phyloP scores from a whole-genome alignment of 1,140 invertebrate species.

The Tenebrio molitor region DNA sequence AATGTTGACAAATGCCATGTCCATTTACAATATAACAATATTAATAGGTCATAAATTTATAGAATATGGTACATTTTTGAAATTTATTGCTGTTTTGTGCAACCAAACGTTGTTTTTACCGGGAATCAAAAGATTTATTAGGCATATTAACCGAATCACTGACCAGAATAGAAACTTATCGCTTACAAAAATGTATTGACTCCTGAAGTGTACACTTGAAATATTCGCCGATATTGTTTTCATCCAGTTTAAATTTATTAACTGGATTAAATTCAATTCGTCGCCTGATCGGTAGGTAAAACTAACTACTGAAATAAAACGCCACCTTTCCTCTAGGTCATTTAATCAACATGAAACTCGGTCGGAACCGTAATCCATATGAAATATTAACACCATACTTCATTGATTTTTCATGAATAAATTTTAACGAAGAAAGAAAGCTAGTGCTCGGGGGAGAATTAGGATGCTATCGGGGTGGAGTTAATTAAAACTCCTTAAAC shows the following conservation, averaged over 20 bases:
- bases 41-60: constrained; percentile 48
- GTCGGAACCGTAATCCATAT: constrained; percentile 23
- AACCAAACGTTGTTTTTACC: constrained; percentile 47
- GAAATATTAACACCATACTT: constrained; percentile 36
- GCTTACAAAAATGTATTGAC: constrained; percentile 46
- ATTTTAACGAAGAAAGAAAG: constrained; percentile 21
- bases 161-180: constrained; percentile 46
- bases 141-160: constrained; percentile 46
- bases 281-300: constrained; percentile 7
- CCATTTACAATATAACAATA: constrained; percentile 47
- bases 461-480: constrained; percentile 13
- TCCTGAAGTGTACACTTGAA: constrained; percentile 31
- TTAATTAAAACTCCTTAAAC: constrained; percentile 25
- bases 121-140: constrained; percentile 45
- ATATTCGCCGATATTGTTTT: constrained; percentile 24
- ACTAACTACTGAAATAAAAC: constrained; percentile 22
- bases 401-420: constrained; percentile 36
- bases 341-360: constrained; percentile 24
- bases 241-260: constrained; percentile 34
- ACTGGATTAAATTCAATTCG: constrained; percentile 12
- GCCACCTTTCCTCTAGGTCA: constrained; percentile 15
- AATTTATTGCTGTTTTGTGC: constrained; percentile 46
- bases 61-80: constrained; percentile 47
- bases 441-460: neutral
- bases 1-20: constrained; percentile 46